A percentile compares a stretch with the other conserved stretches of the same genome.
These are phyloP conservation scores for Anarrhichthys ocellatus DNA, from an alignment of 2,113 vertebrate species.

Conservation along the genomic window DNA sequence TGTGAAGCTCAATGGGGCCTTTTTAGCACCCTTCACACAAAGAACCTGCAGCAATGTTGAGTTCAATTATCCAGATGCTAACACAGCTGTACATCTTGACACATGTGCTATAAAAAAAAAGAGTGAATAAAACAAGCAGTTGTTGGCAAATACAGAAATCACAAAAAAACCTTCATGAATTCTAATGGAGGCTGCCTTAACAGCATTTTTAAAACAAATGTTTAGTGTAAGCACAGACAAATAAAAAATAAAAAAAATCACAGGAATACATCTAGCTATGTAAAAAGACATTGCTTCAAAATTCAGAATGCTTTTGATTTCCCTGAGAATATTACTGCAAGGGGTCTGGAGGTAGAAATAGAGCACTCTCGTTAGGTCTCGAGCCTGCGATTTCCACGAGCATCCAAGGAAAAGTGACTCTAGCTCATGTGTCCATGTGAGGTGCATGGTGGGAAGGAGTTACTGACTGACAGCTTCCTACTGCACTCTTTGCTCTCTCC, in stretches of 20 bases:
- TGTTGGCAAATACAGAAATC: background rate
- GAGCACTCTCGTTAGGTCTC: constrained; percentile 4
- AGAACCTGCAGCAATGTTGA: background rate
- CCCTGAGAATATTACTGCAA: constrained; percentile 15
- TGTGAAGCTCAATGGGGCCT: background rate
- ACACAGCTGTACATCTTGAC: background rate
- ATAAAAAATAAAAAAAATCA: background rate
- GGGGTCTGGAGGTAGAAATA: constrained; percentile 8
- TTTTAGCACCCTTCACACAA: background rate
- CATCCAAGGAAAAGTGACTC: constrained; percentile 7
- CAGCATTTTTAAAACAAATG: background rate
- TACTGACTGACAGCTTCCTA: constrained; percentile 4
- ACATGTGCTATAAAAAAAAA: background rate
- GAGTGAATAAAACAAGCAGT: background rate
- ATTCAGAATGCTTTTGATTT: background rate
- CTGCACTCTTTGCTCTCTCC: background rate
- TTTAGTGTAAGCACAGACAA: background rate
- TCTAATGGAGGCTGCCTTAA: background rate
- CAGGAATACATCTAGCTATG: constrained; percentile 16
- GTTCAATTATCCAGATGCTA: background rate
- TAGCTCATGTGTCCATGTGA: background rate
- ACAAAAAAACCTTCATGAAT: background rate
- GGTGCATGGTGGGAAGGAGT: background rate
- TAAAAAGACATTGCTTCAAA: constrained; percentile 24
- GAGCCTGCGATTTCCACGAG: constrained; percentile 7